A percentile compares a stretch with the other conserved stretches of the same genome.
Evolutionary conservation across 2,888 invertebrate genomes (phyloP).

Genomic region (Diabrotica balteata): DNA sequence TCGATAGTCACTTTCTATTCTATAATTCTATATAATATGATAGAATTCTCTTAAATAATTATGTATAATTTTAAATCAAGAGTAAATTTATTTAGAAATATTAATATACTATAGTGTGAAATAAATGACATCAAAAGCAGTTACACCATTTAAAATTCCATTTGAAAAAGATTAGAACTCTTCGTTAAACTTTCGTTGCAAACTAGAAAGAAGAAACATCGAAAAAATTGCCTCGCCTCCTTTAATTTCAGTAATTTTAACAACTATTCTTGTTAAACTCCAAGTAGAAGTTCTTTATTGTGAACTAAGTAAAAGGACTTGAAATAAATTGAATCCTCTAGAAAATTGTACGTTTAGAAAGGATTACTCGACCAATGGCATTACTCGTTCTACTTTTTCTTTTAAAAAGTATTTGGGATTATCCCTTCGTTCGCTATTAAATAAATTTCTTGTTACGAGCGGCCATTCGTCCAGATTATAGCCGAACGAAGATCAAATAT

Average conservation of each 20-base stretch:
- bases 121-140: too few species aligned
- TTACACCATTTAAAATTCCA: too few species aligned
- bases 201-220: too few species aligned
- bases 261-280: constrained; percentile 3
- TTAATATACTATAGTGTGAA: too few species aligned
- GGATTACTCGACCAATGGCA: constrained; percentile 34
- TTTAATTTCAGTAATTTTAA: constrained; percentile 10
- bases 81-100: too few species aligned
- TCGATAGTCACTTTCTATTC: too few species aligned
- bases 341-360: constrained; percentile 30
- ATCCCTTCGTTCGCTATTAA: constrained; percentile 27
- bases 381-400: constrained; percentile 27
- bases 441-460: constrained; percentile 25
- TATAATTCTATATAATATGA: too few species aligned
- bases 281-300: constrained; percentile 23
- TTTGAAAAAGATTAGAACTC: too few species aligned
- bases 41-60: too few species aligned
- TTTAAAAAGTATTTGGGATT: constrained; percentile 27
- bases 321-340: constrained; percentile 32
- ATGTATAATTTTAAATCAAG: too few species aligned
- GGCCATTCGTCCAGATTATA: constrained; percentile 2
- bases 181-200: too few species aligned
- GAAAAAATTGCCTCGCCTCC: constrained; percentile 2
- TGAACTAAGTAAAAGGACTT: constrained; percentile 24
- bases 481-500: background rate